Base-by-base conservation (phyloP, 2,797 vertebrate genomes). In the Dromococcyx pavoninus region DNA sequence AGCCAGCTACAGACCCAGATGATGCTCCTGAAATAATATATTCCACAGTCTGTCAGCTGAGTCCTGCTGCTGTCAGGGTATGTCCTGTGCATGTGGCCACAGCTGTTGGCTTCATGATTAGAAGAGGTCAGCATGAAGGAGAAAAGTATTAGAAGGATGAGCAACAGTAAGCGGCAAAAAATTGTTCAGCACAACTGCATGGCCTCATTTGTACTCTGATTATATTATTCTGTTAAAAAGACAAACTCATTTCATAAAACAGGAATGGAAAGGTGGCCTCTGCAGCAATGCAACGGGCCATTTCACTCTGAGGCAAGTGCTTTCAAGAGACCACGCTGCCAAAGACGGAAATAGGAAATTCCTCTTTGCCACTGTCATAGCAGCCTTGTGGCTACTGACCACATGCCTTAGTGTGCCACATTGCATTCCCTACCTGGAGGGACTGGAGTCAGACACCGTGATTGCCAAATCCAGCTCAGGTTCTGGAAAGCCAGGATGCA, bases 1-100 rank as follows among this genome's bases (percentile, higher is more conserved):
- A 91, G 25, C 12, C 81, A 95, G 44, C 30, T 76, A 83, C 25
- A 92, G 44, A 72, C 32, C 64, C 82, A 86, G 78, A 91, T 86
- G 84, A 86, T 2, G 9, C 62, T 56, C 37, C 78, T 70, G 72
- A 78, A 95, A 92, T 93, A 33, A 93, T 86, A 44, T 56, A 91
- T 71, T 94, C 87, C 93, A 93, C 94, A 91, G 46, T 33, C 89
- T 91, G 77, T 86, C 87, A 93, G 61, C 35, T 88, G 89, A 76
- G 64, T 73, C 62, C 74, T 88, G 86, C 51, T 89, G 86, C 88
- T 94, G 80, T 94, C 92, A 91, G 84, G 78, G 32, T 44, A 84
- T 46, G 86, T 94, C 86, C 89, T 0, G 3, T 28, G 62, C 81
- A 87, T 11, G 0, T 79, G 77, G 78, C 67, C 91, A 81, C 75